phyloP scores from a whole-genome alignment of 2,888 invertebrate genomes.

The Drosophila prolongata region DNA sequence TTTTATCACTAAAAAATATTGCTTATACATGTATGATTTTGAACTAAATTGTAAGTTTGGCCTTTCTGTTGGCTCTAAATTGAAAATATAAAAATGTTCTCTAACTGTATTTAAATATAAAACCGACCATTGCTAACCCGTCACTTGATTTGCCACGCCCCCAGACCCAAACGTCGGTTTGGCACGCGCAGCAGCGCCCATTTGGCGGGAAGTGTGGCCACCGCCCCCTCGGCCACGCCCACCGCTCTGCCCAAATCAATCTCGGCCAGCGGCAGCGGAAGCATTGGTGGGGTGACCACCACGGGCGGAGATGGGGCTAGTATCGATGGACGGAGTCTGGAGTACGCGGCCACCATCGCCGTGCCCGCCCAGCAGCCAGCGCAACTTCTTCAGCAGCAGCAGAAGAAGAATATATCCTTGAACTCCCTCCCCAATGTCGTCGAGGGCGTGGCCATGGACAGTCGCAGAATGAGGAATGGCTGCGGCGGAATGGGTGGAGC shows the following conservation, averaged over 20 bases:
- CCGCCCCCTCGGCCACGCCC: constrained; percentile 26
- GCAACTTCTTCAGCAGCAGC: constrained; percentile 67
- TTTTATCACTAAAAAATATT: no score
- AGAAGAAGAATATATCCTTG: constrained; percentile 79
- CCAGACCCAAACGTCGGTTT: constrained; percentile 82
- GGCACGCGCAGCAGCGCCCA: constrained; percentile 81
- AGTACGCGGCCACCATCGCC: constrained; percentile 51
- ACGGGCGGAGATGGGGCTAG: constrained; percentile 60
- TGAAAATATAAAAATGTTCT: not conserved
- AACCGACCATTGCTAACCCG: constrained; percentile 6
- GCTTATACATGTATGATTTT: no score
- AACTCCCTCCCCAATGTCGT: constrained; percentile 81
- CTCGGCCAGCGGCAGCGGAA: constrained; percentile 70
- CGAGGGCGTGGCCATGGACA: constrained; percentile 78
- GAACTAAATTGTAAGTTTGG: no score
- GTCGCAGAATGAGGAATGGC: constrained; percentile 60
- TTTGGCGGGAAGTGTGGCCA: constrained; percentile 52
- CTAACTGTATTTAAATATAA: not conserved
- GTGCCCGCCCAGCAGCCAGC: constrained; percentile 53
- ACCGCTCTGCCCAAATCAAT: constrained; percentile 71
- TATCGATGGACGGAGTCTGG: constrained; percentile 68
- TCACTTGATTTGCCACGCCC: not conserved
- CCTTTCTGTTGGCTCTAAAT: no score
- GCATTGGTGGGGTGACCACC: constrained; percentile 58
- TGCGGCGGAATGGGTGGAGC: constrained; percentile 33